A percentile compares a stretch with the other conserved stretches of the same genome.
These are phyloP conservation scores for Folsomia candida DNA, from an alignment of 2,888 invertebrate genomes.

Conservation along the genomic window DNA sequence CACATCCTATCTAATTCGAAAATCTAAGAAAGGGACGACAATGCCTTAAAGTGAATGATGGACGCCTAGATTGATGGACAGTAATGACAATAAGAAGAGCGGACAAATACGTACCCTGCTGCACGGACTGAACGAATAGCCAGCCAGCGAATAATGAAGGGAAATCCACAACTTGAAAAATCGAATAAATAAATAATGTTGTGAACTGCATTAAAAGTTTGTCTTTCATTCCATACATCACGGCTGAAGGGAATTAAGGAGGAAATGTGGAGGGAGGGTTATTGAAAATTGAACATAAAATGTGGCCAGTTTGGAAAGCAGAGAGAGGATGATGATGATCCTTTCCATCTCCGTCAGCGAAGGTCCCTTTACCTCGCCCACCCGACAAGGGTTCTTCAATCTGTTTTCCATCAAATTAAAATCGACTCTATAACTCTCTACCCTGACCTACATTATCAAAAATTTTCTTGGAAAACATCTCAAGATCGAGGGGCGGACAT, in stretches of 20 bases:
- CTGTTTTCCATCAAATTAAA: constrained; percentile 40
- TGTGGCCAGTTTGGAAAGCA: not conserved
- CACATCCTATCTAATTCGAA: not conserved
- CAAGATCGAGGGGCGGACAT: constrained; percentile 43
- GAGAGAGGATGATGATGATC: too few species aligned
- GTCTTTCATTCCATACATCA: not conserved
- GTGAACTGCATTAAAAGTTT: constrained; percentile 10
- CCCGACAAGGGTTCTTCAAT: constrained; percentile 17
- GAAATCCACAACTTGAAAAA: constrained; percentile 1
- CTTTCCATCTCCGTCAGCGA: not conserved
- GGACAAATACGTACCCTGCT: not conserved
- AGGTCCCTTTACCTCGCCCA: constrained; percentile 11
- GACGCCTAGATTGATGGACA: not conserved
- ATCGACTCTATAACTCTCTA: constrained; percentile 44
- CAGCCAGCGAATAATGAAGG: too few species aligned
- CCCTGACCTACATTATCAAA: constrained; percentile 51
- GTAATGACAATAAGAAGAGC: constrained; percentile 8
- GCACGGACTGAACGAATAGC: too few species aligned
- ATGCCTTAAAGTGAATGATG: not conserved
- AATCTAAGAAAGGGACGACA: constrained; percentile 2
- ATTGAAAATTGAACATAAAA: not conserved
- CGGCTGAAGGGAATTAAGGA: not conserved
- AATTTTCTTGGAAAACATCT: constrained; percentile 46
- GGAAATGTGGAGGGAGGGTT: not conserved
- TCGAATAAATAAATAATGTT: constrained; percentile 20